These are phyloP conservation scores for Iguana delicatissima DNA, from an alignment of 2,797 vertebrate species.

Conservation along the genomic window DNA sequence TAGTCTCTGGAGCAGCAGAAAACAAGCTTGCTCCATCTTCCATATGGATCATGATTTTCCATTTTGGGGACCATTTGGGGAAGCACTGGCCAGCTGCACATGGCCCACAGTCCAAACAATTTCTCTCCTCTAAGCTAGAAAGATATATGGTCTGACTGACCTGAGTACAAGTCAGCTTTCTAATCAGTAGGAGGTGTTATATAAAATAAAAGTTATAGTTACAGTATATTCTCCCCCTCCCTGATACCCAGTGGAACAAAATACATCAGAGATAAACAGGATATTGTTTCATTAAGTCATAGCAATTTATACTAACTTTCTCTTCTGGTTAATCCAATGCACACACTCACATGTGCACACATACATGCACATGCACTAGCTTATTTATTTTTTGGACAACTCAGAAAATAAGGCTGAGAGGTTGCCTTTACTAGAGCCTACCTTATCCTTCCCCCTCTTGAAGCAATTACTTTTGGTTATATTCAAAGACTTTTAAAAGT, in stretches of 20 bases:
- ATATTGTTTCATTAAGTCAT: not conserved
- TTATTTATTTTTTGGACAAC: not conserved
- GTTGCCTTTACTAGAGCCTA: not conserved
- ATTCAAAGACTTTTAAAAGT: conserved; percentile 12
- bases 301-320: not conserved
- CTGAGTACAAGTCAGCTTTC: too few species aligned
- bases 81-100: too few species aligned
- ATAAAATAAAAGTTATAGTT: not conserved
- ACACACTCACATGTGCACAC: too few species aligned
- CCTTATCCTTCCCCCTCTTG: not conserved
- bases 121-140: too few species aligned
- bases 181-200: not conserved
- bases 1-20: too few species aligned
- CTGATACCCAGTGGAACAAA: not conserved
- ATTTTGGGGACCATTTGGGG: too few species aligned
- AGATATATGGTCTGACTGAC: too few species aligned
- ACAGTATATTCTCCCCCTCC: not conserved
- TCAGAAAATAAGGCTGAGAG: not conserved
- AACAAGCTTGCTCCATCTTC: too few species aligned
- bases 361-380: not conserved
- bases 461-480: conserved; percentile 24
- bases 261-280: not conserved
- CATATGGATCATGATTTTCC: too few species aligned
- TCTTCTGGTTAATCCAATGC: too few species aligned
- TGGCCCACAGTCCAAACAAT: too few species aligned